phyloP scores from a whole-genome alignment of 2,113 vertebrate genomes.

The Pachyramphus minor region DNA sequence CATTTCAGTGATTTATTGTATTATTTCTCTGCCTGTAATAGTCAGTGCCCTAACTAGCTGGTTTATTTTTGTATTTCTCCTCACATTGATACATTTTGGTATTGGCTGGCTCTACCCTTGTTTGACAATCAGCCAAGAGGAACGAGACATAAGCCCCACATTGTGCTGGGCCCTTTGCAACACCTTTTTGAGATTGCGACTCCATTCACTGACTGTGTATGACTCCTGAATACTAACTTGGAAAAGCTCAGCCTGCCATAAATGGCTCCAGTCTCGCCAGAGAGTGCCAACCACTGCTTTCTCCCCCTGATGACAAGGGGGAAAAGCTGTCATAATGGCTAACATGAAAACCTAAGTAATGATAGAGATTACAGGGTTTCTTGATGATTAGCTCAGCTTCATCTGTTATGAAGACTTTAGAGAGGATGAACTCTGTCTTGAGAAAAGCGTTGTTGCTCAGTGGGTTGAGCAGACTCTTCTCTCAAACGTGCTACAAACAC shows the following conservation, averaged over 20 bases:
- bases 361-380: slow-evolving; percentile 47
- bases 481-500: neutral
- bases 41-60: slow-evolving; percentile 31
- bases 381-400: slow-evolving; percentile 55
- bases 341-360: slow-evolving; percentile 39
- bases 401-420: neutral
- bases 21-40: slow-evolving; percentile 66
- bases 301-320: neutral
- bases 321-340: slow-evolving; percentile 15
- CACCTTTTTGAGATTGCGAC: slow-evolving; percentile 35
- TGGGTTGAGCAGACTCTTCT: neutral
- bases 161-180: slow-evolving; percentile 3
- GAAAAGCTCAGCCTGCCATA: slow-evolving; percentile 19
- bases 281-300: slow-evolving; percentile 34
- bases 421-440: neutral
- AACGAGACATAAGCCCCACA: neutral
- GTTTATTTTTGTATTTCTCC: slow-evolving; percentile 67
- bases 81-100: slow-evolving; percentile 53
- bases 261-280: slow-evolving; percentile 8
- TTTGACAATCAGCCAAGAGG: slow-evolving; percentile 66
- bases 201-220: neutral
- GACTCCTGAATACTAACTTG: slow-evolving; percentile 61
- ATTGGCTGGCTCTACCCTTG: slow-evolving; percentile 58
- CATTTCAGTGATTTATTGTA: slow-evolving; percentile 71
- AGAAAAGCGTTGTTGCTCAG: neutral